phyloP scores from a whole-genome alignment of 2,888 invertebrate genomes.

The Trachelus tabidus region DNA sequence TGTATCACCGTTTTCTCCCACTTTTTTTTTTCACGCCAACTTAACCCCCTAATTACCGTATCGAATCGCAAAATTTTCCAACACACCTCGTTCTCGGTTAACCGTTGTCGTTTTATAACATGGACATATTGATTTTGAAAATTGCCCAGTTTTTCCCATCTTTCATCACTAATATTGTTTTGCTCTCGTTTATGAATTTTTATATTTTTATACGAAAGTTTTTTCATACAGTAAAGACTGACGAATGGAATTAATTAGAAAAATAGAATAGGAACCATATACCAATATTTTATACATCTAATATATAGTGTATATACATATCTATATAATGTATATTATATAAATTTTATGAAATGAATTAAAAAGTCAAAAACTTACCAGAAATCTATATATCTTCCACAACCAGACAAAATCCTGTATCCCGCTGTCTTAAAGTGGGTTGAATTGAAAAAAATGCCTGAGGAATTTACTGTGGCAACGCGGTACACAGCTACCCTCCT shows the following conservation, averaged over 20 bases:
- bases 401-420: neutral
- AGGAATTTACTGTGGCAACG: neutral
- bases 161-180: neutral
- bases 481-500: neutral
- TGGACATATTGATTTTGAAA: neutral
- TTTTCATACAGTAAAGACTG: neutral
- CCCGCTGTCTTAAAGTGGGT: neutral
- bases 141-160: neutral
- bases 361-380: neutral
- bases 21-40: neutral
- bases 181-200: neutral
- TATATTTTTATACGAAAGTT: neutral
- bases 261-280: neutral
- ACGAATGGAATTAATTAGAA: neutral
- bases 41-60: neutral
- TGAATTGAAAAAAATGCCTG: neutral
- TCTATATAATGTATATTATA: neutral
- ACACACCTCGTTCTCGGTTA: neutral
- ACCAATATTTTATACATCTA: neutral
- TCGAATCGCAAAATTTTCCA: neutral
- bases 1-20: neutral
- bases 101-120: neutral
- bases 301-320: neutral
- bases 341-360: neutral
- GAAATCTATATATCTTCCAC: neutral